A percentile compares a stretch with the other conserved stretches of the same genome.
These are phyloP conservation scores for Umimayanthus chanpuru DNA, from an alignment of 92 coral and sea anemone genomes.

Conservation along the genomic window DNA sequence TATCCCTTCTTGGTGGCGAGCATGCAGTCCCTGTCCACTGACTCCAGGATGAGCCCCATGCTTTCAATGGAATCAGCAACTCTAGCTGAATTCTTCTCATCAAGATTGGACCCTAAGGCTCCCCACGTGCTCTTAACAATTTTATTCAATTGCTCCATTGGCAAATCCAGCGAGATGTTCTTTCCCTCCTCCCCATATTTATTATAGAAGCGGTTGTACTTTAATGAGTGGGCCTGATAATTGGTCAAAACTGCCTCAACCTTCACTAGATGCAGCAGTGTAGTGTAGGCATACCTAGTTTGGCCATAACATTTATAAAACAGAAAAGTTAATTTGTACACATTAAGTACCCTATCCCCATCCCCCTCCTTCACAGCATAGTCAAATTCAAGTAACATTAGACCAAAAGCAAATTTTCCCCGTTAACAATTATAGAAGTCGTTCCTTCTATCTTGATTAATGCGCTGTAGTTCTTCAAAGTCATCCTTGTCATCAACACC, in stretches of 20 bases:
- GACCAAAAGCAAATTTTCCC: slow-evolving; percentile 39
- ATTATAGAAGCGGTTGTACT: slow-evolving; percentile 59
- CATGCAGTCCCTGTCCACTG: slow-evolving; percentile 57
- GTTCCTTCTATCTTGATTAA: no score
- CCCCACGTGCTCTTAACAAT: slow-evolving; percentile 56
- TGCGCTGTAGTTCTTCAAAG: no score
- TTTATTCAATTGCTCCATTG: slow-evolving; percentile 65
- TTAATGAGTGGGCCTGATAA: slow-evolving; percentile 49
- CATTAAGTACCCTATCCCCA: slow-evolving; percentile 12
- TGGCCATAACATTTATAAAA: slow-evolving; percentile 36
- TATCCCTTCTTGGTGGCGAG: slow-evolving; percentile 50
- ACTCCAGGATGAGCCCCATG: slow-evolving; percentile 45
- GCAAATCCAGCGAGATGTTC: slow-evolving; percentile 66
- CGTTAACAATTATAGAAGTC: slow-evolving; percentile 16
- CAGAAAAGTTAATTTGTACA: slow-evolving; percentile 43
- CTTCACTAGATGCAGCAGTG: slow-evolving; percentile 53
- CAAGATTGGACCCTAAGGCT: slow-evolving; percentile 63
- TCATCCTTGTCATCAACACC: no score
- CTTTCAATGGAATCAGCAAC: slow-evolving; percentile 57
- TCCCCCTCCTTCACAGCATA: slow-evolving; percentile 3
- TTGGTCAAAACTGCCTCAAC: slow-evolving; percentile 47
- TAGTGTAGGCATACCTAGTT: slow-evolving; percentile 25
- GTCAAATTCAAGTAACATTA: slow-evolving; percentile 26
- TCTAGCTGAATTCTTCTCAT: slow-evolving; percentile 59
- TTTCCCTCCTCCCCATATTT: slow-evolving; percentile 61